phyloP scores from a whole-genome alignment of 2,797 vertebrate genomes.

The Miichthys miiuy region DNA sequence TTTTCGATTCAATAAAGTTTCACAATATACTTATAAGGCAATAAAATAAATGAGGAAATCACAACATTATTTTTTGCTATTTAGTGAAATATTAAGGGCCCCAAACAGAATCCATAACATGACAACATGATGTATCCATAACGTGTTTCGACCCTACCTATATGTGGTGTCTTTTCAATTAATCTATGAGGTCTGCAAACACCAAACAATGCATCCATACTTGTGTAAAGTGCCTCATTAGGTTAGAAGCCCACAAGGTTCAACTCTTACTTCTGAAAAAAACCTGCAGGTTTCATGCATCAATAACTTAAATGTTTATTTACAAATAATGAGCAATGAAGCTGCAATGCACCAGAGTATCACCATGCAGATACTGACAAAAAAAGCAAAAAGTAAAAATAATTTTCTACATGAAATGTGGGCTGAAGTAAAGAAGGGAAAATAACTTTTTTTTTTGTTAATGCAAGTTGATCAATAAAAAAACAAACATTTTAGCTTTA shows the following conservation, averaged over 20 bases:
- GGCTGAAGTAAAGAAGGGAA: not conserved
- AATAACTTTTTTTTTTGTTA: not conserved
- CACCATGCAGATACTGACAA: not conserved
- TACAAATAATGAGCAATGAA: conserved; percentile 31
- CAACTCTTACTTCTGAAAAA: not conserved
- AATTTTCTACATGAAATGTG: not conserved
- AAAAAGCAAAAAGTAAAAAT: not conserved
- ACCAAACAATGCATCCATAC: conserved; percentile 6
- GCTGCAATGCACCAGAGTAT: not conserved
- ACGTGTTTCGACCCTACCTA: not conserved
- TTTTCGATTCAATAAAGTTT: conserved; percentile 12
- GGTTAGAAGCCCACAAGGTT: not conserved
- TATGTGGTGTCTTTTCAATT: not conserved
- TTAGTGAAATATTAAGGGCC: conserved; percentile 6
- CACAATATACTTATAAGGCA: conserved; percentile 12
- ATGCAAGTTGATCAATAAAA: conserved; percentile 4
- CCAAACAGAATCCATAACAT: not conserved
- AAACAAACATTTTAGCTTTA: not conserved
- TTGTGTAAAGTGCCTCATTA: conserved; percentile 1
- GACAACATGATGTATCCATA: not conserved
- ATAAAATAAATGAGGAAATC: conserved; percentile 39
- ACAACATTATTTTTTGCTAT: conserved; percentile 2
- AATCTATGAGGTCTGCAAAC: not conserved
- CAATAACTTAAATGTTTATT: not conserved
- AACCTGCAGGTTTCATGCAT: conserved; percentile 3